Percentiles rank a stretch among this genome's conserved stretches.
Evolutionary conservation across 2,888 invertebrate genomes (phyloP).

Genomic region (Cabera pusaria): DNA sequence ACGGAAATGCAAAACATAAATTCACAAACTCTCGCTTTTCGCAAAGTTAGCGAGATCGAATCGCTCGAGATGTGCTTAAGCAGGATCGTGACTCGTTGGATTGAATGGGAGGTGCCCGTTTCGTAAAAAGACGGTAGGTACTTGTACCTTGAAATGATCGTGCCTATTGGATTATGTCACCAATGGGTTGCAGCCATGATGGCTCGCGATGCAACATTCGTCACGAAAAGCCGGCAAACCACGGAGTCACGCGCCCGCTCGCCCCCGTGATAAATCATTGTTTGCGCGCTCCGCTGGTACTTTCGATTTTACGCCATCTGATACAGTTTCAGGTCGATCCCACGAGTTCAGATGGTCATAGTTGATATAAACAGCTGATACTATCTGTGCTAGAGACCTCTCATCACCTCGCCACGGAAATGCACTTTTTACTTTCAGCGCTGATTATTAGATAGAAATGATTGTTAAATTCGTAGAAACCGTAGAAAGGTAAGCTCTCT

Average conservation of each 20-base stretch:
- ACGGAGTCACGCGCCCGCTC: slow-evolving; percentile 19
- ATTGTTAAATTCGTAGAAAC: no score
- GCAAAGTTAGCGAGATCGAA: slow-evolving; percentile 26
- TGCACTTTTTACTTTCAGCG: neutral
- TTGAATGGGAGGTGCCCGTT: slow-evolving; percentile 27
- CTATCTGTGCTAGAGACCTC: slow-evolving; percentile 3
- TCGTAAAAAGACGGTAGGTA: slow-evolving; percentile 31
- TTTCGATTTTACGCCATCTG: slow-evolving; percentile 45
- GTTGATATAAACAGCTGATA: slow-evolving; percentile 17
- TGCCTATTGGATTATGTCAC: slow-evolving; percentile 39
- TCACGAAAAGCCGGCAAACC: slow-evolving; percentile 36
- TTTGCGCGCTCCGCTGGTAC: slow-evolving; percentile 45
- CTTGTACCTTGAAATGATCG: slow-evolving; percentile 22
- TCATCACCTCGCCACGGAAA: neutral
- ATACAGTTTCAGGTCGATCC: slow-evolving; percentile 27
- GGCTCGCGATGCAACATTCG: slow-evolving; percentile 32
- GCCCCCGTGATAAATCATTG: slow-evolving; percentile 38
- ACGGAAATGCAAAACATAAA: slow-evolving; percentile 33
- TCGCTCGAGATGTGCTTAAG: slow-evolving; percentile 33
- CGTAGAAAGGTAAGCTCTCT: no score
- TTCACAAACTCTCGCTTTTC: slow-evolving; percentile 32
- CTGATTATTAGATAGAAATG: no score
- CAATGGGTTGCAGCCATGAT: slow-evolving; percentile 26
- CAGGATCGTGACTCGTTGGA: slow-evolving; percentile 36
- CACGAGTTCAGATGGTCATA: slow-evolving; percentile 10